Conservation (phyloP, 2,888 invertebrate genomes). For the Ernsta delagoae region DNA sequence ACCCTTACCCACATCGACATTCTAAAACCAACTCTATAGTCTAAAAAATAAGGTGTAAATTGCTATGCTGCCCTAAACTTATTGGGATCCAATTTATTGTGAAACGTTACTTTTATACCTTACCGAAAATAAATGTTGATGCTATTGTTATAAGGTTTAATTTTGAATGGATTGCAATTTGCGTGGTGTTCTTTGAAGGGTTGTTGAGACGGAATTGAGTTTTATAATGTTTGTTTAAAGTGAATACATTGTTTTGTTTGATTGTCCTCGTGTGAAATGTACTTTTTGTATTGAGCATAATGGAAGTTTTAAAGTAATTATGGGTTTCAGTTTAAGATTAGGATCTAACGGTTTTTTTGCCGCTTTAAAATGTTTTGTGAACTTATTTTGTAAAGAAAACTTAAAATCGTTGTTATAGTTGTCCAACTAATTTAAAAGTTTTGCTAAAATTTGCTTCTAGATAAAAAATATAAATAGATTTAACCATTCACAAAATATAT, state of each 20-base stretch:
- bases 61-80: neutral
- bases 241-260: conserved; percentile 49
- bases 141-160: conserved; percentile 24
- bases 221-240: conserved; percentile 53
- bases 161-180: conserved; percentile 35
- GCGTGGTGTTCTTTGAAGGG: conserved; percentile 38
- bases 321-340: conserved; percentile 38
- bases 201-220: conserved; percentile 48
- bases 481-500: no score
- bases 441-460: no score
- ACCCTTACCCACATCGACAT: conserved; percentile 44
- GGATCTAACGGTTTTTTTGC: conserved; percentile 30
- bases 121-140: conserved; percentile 42
- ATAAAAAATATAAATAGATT: no score
- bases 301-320: conserved; percentile 45
- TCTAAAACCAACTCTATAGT: neutral
- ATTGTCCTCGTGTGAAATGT: conserved; percentile 40
- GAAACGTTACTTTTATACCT: conserved; percentile 11
- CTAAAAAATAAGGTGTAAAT: neutral
- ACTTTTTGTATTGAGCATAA: conserved; percentile 44
- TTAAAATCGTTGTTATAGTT: no score
- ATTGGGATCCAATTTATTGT: conserved; percentile 32
- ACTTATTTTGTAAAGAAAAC: neutral
- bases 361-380: neutral
- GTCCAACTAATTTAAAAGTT: no score